Evolutionary conservation across 2,888 invertebrate genomes (phyloP).

Genomic region (Eledona agricola): DNA sequence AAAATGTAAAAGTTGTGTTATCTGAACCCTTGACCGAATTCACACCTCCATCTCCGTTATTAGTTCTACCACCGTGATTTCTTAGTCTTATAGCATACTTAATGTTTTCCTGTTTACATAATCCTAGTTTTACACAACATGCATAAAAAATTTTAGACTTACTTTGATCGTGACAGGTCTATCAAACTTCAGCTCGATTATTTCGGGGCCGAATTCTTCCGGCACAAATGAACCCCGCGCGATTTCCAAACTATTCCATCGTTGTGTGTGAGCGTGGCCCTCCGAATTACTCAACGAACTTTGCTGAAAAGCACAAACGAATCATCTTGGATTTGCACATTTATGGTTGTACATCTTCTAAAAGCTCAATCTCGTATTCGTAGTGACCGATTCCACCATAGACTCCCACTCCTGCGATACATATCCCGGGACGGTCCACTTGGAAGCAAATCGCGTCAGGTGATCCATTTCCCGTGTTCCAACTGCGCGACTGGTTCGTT

Average conservation of each 20-base stretch:
- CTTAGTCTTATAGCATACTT: slow-evolving; percentile 89
- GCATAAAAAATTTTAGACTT: slow-evolving; percentile 40
- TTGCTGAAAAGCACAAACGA: slow-evolving; percentile 50
- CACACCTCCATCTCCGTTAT: slow-evolving; percentile 93
- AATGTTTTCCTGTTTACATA: slow-evolving; percentile 73
- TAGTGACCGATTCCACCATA: slow-evolving; percentile 90
- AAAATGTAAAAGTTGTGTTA: slow-evolving; percentile 89
- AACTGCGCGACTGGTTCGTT: slow-evolving; percentile 87
- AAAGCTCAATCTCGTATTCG: slow-evolving; percentile 89
- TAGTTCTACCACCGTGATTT: slow-evolving; percentile 91
- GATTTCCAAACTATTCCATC: slow-evolving; percentile 89
- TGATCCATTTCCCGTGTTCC: slow-evolving; percentile 97
- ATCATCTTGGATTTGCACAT: slow-evolving; percentile 1
- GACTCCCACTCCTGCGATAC: slow-evolving; percentile 88
- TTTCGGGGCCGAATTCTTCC: slow-evolving; percentile 86
- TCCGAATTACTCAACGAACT: slow-evolving; percentile 65
- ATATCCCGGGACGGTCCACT: slow-evolving; percentile 89
- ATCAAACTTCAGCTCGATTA: slow-evolving; percentile 91
- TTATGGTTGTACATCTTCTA: slow-evolving; percentile 80
- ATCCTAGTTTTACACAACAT: slow-evolving; percentile 7
- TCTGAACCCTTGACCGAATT: slow-evolving; percentile 91
- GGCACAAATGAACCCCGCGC: slow-evolving; percentile 85
- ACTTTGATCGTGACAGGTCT: slow-evolving; percentile 87
- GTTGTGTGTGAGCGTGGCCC: slow-evolving; percentile 71
- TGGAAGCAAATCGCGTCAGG: slow-evolving; percentile 96